A percentile compares a stretch with the other conserved stretches of the same genome.
These are phyloP conservation scores for Spodoptera littoralis DNA, from an alignment of 2,888 invertebrate genomes.

Conservation along the genomic window DNA sequence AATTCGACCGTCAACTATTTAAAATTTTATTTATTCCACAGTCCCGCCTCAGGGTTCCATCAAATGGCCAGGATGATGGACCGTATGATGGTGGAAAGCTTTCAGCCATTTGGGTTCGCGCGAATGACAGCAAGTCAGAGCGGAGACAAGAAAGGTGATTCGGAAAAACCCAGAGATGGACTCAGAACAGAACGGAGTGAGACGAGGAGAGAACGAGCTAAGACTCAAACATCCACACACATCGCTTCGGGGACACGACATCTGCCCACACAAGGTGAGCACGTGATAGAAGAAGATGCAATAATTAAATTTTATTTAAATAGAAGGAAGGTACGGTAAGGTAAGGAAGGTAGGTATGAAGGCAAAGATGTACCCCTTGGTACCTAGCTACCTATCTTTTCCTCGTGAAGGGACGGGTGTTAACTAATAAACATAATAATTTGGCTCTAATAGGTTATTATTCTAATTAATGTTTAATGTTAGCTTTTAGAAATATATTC, in stretches of 20 bases:
- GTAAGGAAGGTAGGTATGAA: no score
- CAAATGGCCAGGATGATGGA: constrained; percentile 94
- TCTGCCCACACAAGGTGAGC: constrained; percentile 81
- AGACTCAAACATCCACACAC: constrained; percentile 67
- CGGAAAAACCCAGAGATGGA: constrained; percentile 73
- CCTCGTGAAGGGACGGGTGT: no score
- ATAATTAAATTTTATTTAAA: no score
- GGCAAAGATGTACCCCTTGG: no score
- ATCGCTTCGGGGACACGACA: constrained; percentile 77
- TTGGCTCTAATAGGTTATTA: no score
- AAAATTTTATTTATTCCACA: constrained; percentile 60
- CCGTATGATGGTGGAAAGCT: constrained; percentile 90
- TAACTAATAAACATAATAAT: no score
- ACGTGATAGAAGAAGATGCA: no score
- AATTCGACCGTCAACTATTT: no score
- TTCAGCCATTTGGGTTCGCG: constrained; percentile 91
- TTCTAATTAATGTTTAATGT: no score
- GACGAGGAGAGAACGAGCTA: constrained; percentile 67
- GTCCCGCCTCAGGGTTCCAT: constrained; percentile 89
- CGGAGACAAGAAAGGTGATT: constrained; percentile 63
- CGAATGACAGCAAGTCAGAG: constrained; percentile 89
- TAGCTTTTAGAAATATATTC: no score
- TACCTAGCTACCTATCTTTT: no score
- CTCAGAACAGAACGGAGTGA: constrained; percentile 74
- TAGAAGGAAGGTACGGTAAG: no score